These are phyloP conservation scores for Okapia johnstoni DNA, from an alignment of 2,113 vertebrate species.

Conservation along the genomic window DNA sequence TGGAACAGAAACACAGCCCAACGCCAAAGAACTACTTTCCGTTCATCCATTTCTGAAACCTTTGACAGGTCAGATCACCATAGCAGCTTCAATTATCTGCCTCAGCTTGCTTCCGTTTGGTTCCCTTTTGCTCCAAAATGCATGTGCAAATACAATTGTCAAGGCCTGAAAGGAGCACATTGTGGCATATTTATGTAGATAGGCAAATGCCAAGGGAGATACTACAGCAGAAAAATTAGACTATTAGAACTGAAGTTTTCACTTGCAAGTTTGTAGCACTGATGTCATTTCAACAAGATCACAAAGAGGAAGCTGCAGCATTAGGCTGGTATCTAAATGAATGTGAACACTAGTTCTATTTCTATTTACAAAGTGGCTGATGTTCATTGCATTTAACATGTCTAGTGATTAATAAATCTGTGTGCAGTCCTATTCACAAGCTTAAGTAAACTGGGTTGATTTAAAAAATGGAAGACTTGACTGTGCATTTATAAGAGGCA, in stretches of 20 bases:
- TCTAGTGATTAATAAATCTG: slow-evolving; percentile 60
- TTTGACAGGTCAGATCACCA: not conserved
- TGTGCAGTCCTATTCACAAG: not conserved
- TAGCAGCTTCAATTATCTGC: not conserved
- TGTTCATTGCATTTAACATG: slow-evolving; percentile 52
- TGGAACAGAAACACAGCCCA: slow-evolving; percentile 61
- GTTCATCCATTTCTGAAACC: slow-evolving; percentile 77
- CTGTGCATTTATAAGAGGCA: slow-evolving; percentile 31
- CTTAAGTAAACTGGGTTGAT: slow-evolving; percentile 62
- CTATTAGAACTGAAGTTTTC: slow-evolving; percentile 41
- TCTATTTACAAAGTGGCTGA: slow-evolving; percentile 35
- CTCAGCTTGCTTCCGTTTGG: not conserved
- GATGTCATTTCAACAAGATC: slow-evolving; percentile 25
- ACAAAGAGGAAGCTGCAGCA: not conserved
- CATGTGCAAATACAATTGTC: not conserved
- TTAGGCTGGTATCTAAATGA: not conserved
- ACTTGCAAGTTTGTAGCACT: not conserved
- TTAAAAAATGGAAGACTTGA: slow-evolving; percentile 58
- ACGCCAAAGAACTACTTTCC: slow-evolving; percentile 78
- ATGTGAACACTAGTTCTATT: not conserved
- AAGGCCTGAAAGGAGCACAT: slow-evolving; percentile 55
- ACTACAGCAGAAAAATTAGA: not conserved
- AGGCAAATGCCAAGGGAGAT: slow-evolving; percentile 9
- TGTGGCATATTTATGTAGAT: not conserved
- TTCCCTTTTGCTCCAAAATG: not conserved